Conservation (phyloP, 2,113 vertebrate species). For the Anser brachyrhynchus region DNA sequence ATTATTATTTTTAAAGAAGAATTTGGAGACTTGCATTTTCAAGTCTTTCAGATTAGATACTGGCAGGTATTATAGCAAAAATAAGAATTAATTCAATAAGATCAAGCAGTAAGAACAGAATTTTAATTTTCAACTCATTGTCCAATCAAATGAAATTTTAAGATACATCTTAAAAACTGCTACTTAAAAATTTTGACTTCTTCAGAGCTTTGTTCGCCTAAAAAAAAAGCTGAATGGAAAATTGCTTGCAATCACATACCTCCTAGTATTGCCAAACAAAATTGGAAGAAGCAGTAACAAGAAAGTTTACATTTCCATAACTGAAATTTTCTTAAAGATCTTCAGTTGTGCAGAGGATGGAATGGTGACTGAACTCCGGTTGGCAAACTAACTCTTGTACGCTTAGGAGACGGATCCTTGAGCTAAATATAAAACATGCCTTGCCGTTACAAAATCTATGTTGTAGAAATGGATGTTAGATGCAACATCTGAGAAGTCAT, state of each 20-base stretch:
- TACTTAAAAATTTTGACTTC: not conserved
- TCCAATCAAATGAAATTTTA: not conserved
- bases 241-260: not conserved
- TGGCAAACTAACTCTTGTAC: not conserved
- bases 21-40: not conserved
- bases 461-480: not conserved
- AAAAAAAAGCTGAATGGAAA: not conserved
- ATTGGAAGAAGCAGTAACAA: not conserved
- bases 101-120: not conserved
- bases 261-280: not conserved
- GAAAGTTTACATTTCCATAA: not conserved
- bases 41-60: too few species aligned
- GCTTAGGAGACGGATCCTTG: not conserved
- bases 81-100: not conserved
- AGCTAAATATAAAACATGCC: not conserved
- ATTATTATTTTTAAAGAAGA: not conserved
- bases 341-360: not conserved
- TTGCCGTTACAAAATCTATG: not conserved
- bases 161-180: not conserved
- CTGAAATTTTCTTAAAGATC: not conserved
- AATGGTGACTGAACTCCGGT: not conserved
- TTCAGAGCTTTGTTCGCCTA: not conserved
- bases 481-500: not conserved
- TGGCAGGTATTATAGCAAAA: not conserved
- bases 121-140: not conserved